Percentiles rank a stretch among this genome's conserved stretches.
Evolutionary conservation across 2,113 vertebrate species (phyloP).

Genomic region (Limanda limanda): DNA sequence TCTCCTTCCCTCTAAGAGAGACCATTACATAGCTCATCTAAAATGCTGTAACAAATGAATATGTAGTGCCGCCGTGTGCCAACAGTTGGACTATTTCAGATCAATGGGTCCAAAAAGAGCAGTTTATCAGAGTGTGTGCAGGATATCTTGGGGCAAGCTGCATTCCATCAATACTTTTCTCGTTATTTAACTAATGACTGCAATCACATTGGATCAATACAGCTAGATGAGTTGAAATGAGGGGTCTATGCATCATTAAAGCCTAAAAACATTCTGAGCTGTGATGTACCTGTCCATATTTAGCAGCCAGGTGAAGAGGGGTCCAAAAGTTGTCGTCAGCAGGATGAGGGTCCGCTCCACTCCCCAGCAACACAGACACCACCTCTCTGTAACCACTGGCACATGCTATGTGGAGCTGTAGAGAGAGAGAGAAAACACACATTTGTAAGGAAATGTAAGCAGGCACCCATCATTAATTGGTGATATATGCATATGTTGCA

Average conservation of each 20-base stretch:
- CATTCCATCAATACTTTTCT: constrained; percentile 43
- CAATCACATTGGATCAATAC: constrained; percentile 25
- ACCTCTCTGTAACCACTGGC: constrained; percentile 93
- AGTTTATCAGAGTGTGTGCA: constrained; percentile 53
- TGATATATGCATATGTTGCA: background rate
- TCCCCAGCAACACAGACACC: constrained; percentile 85
- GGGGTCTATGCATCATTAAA: background rate
- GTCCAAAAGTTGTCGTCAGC: constrained; percentile 89
- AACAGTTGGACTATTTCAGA: constrained; percentile 38
- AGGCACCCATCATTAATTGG: background rate
- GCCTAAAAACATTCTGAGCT: constrained; percentile 17
- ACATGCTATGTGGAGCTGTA: constrained; percentile 91
- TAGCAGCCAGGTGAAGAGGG: constrained; percentile 93
- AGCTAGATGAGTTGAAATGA: constrained; percentile 8
- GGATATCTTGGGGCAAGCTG: constrained; percentile 20
- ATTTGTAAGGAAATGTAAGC: background rate
- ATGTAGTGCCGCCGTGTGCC: constrained; percentile 10
- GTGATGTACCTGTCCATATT: constrained; percentile 91
- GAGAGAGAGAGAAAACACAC: background rate
- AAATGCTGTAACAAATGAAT: constrained; percentile 48
- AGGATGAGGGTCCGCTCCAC: constrained; percentile 85
- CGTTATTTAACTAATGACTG: constrained; percentile 39
- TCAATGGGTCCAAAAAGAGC: constrained; percentile 53
- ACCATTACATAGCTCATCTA: constrained; percentile 55
- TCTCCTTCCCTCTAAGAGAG: constrained; percentile 49